A percentile compares a stretch with the other conserved stretches of the same genome.
Conservation (phyloP, 2,797 vertebrate species). For the Pipistrellus pygmaeus region DNA sequence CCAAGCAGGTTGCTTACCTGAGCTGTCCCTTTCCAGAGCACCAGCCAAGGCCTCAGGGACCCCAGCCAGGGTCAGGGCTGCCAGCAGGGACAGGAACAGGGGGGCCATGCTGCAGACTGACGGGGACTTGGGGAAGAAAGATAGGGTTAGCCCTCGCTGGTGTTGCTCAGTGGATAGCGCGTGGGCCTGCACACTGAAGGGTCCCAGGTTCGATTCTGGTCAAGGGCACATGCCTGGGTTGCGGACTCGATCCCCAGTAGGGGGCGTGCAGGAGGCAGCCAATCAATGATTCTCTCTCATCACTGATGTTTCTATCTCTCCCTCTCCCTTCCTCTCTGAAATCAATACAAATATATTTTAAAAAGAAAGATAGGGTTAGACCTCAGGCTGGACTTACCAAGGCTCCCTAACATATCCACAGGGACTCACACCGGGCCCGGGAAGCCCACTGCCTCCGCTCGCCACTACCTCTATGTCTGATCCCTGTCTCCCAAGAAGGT, state of each 20-base stretch:
- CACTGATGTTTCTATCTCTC: too few species aligned
- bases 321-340: too few species aligned
- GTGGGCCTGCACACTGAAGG: too few species aligned
- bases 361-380: conserved; percentile 23
- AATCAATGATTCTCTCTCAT: too few species aligned
- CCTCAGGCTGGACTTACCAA: background rate
- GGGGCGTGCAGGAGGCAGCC: too few species aligned
- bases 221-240: too few species aligned
- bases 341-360: too few species aligned
- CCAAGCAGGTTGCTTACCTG: conserved; percentile 52
- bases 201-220: too few species aligned
- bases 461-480: background rate
- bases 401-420: background rate
- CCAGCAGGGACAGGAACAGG: conserved; percentile 59
- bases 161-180: too few species aligned
- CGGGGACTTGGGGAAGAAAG: conserved; percentile 36
- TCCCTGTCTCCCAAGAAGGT: background rate
- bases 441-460: background rate
- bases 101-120: conserved; percentile 60
- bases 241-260: too few species aligned
- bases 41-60: conserved; percentile 50
- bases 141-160: background rate
- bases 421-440: background rate
- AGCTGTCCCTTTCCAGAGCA: conserved; percentile 71
- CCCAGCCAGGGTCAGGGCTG: conserved; percentile 49